Conservation (phyloP, 2,888 invertebrate genomes). For the Muscina levida region DNA sequence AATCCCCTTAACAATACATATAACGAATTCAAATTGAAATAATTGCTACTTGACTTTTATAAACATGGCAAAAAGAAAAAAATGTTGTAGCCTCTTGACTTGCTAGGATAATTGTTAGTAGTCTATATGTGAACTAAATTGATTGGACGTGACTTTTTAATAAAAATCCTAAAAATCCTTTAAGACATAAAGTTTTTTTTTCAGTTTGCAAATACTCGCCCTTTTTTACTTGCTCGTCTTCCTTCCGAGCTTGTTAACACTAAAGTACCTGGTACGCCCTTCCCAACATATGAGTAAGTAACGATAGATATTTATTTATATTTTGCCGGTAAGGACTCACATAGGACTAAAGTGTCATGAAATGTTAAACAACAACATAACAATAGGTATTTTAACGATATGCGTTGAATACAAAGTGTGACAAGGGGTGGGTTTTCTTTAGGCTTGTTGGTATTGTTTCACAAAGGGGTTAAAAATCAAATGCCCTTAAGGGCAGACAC, state of each 20-base stretch:
- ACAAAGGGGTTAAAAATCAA: conserved; percentile 12
- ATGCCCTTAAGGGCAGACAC: background rate
- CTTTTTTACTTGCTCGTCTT: conserved; percentile 6
- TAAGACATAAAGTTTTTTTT: too few species aligned
- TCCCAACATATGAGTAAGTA: too few species aligned
- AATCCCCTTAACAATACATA: background rate
- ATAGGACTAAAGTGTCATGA: conserved; percentile 27
- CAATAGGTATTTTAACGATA: conserved; percentile 39
- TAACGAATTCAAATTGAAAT: conserved; percentile 46
- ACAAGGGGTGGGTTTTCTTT: background rate
- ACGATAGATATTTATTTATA: too few species aligned
- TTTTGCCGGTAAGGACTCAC: conserved; percentile 5
- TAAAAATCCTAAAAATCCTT: conserved; percentile 45
- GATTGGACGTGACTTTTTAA: conserved; percentile 63
- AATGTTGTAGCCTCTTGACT: too few species aligned
- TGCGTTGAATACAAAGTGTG: background rate
- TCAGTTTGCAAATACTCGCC: too few species aligned
- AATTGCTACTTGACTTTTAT: conserved; percentile 61
- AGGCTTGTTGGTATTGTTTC: too few species aligned
- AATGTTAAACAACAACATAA: conserved; percentile 45
- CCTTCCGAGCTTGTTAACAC: conserved; percentile 24
- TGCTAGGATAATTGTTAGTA: conserved; percentile 28
- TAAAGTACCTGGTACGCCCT: too few species aligned
- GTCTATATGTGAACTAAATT: conserved; percentile 57
- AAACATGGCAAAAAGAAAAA: too few species aligned